phyloP scores from a whole-genome alignment of 2,797 vertebrate genomes.

The Parambassis ranga region DNA sequence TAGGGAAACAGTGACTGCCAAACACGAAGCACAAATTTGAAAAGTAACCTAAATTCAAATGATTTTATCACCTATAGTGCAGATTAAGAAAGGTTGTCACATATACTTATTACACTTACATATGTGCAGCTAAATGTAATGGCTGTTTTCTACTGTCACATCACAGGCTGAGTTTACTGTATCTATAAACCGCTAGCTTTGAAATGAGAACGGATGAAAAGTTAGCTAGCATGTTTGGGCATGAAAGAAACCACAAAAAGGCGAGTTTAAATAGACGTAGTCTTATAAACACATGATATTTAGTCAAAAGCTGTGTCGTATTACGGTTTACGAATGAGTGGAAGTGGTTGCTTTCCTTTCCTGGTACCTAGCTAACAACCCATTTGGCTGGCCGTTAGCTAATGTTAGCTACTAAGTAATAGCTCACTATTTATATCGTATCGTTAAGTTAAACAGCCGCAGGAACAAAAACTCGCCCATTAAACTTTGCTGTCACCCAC shows the following conservation, averaged over 20 bases:
- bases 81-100: background rate
- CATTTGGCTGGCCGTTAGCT: conserved; percentile 17
- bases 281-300: too few species aligned
- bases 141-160: too few species aligned
- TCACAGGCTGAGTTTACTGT: too few species aligned
- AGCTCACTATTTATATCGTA: conserved; percentile 1
- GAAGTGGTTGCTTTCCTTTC: too few species aligned
- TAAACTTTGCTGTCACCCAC: conserved; percentile 46
- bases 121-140: too few species aligned
- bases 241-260: background rate
- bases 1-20: too few species aligned
- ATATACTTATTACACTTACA: background rate
- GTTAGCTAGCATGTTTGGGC: background rate
- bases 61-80: background rate
- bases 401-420: conserved; percentile 27
- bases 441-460: background rate
- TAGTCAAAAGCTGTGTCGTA: background rate
- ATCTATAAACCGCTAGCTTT: too few species aligned
- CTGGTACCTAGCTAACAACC: conserved; percentile 33
- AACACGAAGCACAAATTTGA: background rate
- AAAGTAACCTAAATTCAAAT: background rate
- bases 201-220: too few species aligned
- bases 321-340: too few species aligned
- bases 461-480: background rate
- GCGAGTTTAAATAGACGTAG: too few species aligned